phyloP scores from a whole-genome alignment of 2,888 invertebrate genomes.

The Drosophila anceps region DNA sequence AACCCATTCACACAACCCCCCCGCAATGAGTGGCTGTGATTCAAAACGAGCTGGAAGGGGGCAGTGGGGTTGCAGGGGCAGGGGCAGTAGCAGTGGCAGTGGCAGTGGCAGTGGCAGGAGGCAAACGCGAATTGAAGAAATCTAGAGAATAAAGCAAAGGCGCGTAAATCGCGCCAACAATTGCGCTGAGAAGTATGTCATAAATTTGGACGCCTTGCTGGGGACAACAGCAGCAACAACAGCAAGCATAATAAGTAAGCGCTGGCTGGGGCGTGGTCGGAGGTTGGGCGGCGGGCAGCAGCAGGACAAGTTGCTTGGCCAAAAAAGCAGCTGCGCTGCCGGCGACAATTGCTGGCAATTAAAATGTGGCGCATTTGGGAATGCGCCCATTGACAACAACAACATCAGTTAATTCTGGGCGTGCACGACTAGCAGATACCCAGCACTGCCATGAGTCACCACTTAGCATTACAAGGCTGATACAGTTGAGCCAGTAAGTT shows the following conservation, averaged over 20 bases:
- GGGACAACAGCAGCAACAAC: constrained; percentile 26
- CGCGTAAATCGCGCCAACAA: constrained; percentile 81
- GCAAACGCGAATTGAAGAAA: background rate
- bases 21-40: constrained; percentile 12
- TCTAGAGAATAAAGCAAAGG: constrained; percentile 33
- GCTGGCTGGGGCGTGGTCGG: background rate
- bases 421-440: background rate
- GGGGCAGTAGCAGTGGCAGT: background rate
- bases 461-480: background rate
- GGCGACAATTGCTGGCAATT: constrained; percentile 80
- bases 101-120: background rate
- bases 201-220: constrained; percentile 74
- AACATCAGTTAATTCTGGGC: constrained; percentile 13
- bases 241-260: constrained; percentile 41
- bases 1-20: constrained; percentile 23
- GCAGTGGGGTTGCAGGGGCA: no score
- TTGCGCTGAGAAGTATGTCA: constrained; percentile 81
- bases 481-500: background rate
- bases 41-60: constrained; percentile 26
- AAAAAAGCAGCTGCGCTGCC: constrained; percentile 57
- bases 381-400: constrained; percentile 62
- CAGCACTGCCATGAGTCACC: background rate
- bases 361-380: constrained; percentile 78
- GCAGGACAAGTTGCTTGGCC: constrained; percentile 28
- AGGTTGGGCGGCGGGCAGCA: background rate